Conservation (phyloP, 2,888 invertebrate genomes). For the Petrolisthes manimaculis region DNA sequence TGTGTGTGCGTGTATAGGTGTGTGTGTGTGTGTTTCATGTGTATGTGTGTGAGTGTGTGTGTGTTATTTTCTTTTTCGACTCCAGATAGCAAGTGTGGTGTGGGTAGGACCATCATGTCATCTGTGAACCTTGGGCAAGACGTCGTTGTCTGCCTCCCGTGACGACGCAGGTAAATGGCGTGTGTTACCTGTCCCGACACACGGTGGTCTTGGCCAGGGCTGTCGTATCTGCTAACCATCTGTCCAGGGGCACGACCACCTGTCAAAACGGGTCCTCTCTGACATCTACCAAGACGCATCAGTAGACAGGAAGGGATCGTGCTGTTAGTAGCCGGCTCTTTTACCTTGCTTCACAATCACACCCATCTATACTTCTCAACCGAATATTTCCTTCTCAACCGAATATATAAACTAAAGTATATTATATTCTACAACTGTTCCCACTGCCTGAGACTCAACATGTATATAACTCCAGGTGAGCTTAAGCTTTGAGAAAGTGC, state of each 20-base stretch:
- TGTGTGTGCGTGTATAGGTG: not conserved
- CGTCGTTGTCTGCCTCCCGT: not conserved
- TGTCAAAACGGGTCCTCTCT: conserved; percentile 16
- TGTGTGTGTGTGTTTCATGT: not conserved
- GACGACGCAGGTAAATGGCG: conserved; percentile 26
- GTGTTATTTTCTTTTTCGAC: not conserved
- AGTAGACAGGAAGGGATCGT: not conserved
- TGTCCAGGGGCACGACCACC: conserved; percentile 23
- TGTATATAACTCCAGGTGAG: too few relatives aligned
- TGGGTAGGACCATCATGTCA: too few relatives aligned
- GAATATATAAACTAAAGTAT: too few relatives aligned
- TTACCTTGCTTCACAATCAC: too few relatives aligned
- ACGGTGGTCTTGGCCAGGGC: not conserved
- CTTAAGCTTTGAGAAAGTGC: too few relatives aligned
- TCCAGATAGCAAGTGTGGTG: not conserved
- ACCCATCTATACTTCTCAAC: too few relatives aligned
- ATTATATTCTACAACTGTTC: too few relatives aligned
- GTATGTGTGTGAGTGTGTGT: not conserved
- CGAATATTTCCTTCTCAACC: too few relatives aligned
- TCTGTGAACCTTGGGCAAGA: not conserved
- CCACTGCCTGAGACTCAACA: too few relatives aligned
- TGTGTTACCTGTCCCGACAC: conserved; percentile 23
- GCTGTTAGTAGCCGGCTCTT: not conserved
- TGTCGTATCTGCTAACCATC: conserved; percentile 31
- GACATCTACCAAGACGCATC: not conserved